Conservation (phyloP, 2,797 vertebrate species). For the Characodon lateralis region DNA sequence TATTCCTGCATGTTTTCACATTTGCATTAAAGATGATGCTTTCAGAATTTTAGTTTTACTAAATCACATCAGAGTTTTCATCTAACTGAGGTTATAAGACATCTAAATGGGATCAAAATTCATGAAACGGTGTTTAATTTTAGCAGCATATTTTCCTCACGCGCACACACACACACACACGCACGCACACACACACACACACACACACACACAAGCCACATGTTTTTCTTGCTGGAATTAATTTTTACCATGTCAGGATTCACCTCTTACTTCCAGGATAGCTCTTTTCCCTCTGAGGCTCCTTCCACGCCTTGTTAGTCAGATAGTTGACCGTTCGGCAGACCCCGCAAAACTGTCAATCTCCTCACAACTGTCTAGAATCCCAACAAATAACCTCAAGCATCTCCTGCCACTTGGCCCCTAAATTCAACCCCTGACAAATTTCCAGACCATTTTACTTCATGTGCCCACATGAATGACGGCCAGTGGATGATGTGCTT, state of each 20-base stretch:
- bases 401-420: slow-evolving; percentile 63
- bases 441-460: slow-evolving; percentile 53
- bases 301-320: slow-evolving; percentile 65
- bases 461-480: slow-evolving; percentile 40
- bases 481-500: slow-evolving; percentile 29
- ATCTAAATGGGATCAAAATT: slow-evolving; percentile 38
- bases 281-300: slow-evolving; percentile 53
- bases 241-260: slow-evolving; percentile 69
- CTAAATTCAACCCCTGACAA: slow-evolving; percentile 66
- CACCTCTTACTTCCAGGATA: slow-evolving; percentile 54
- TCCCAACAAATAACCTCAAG: slow-evolving; percentile 70
- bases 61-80: not conserved
- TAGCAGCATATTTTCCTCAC: slow-evolving; percentile 29
- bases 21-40: slow-evolving; percentile 4
- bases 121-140: slow-evolving; percentile 36
- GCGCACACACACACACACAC: slow-evolving; percentile 20
- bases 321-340: slow-evolving; percentile 63
- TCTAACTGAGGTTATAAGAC: not conserved
- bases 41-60: not conserved
- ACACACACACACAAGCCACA: slow-evolving; percentile 28
- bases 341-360: slow-evolving; percentile 71
- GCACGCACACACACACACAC: slow-evolving; percentile 10
- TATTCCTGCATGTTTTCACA: slow-evolving; percentile 20
- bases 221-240: slow-evolving; percentile 57
- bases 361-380: slow-evolving; percentile 64